Evolutionary conservation across 2,888 invertebrate genomes (phyloP).

Genomic region (Spodoptera exigua): DNA sequence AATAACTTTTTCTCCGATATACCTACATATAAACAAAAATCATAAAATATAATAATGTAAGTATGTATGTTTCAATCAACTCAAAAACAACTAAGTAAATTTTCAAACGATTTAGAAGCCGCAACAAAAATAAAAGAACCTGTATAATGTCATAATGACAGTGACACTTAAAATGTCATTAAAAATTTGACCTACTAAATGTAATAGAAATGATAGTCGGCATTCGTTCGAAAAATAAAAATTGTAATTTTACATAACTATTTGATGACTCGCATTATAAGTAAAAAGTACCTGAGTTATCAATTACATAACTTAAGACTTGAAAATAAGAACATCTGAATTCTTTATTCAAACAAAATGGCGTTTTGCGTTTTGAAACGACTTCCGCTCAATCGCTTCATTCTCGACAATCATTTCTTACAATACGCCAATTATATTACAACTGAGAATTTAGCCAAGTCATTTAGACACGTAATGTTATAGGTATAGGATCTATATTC

Average conservation of each 20-base stretch:
- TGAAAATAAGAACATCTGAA: conserved; percentile 43
- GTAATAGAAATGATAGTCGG: conserved; percentile 5
- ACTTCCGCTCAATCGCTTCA: conserved; percentile 54
- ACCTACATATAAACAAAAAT: no score
- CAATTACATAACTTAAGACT: conserved; percentile 41
- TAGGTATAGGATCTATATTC: conserved; percentile 19
- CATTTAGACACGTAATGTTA: rapidly evolving
- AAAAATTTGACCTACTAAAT: conserved; percentile 22
- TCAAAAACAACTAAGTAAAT: no score
- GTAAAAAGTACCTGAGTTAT: conserved; percentile 7
- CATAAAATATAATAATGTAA: no score
- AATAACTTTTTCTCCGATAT: no score
- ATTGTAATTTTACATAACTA: conserved; percentile 24
- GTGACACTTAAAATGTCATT: conserved; percentile 1
- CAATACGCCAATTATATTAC: conserved; percentile 35
- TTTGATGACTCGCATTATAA: conserved; percentile 5
- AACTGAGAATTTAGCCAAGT: neutral
- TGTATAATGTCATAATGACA: conserved; percentile 8
- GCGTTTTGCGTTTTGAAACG: conserved; percentile 47
- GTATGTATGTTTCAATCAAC: no score
- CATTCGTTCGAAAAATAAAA: conserved; percentile 17
- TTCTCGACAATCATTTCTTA: conserved; percentile 39
- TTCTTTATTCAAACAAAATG: conserved; percentile 41
- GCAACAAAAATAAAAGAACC: neutral
- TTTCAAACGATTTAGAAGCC: no score